Base-by-base conservation (phyloP, 2,888 invertebrate genomes). In the Branchipolynoe longqiensis region DNA sequence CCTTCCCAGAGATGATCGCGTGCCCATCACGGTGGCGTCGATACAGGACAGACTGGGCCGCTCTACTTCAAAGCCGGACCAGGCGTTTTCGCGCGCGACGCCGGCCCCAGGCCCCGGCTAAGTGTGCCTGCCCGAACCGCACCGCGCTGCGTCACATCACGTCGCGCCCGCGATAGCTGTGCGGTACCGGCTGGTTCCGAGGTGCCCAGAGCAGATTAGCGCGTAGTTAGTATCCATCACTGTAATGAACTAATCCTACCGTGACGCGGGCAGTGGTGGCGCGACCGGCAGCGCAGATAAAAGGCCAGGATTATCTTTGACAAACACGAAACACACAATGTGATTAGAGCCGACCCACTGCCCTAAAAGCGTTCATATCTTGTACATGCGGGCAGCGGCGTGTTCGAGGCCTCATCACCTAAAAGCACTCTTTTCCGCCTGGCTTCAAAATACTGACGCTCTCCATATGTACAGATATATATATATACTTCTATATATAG, bases 321-420 rank as follows among this genome's bases (percentile, higher is more conserved):
- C 69, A 69, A 69, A 69, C 69, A 69, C 38, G 69, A 69, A 36
- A 69, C 69, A 38, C 36, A 69, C 69, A 69, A 69, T 69, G 69
- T 69, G 36, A 69, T 69, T 69, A 69, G 69, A 33, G n/a, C 22
- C 69, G 22, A 36, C 69, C 36, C 69, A 14, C 36, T 12, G 8
- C 36, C 33, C 38, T 69, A 69, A 69, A 69, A 69, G 69, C 69
- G 69, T 38, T 69, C 69, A 69, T 69, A 69, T 69, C 69, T 69
- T 69, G 33, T 69, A 38, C 38, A 69, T 69, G 69, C 69, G 38
- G 18, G 36, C 62, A 31, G 2, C 62, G n/a, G 56, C 56, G n/a
- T n/a, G n/a, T n/a, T n/a, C n/a, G 48, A 8, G 18, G 48, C 48
- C 48, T 48, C n/a, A n/a, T n/a, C n/a, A n/a, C n/a, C n/a, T n/a